Evolutionary conservation across 2,888 invertebrate species (phyloP).

Genomic region (Papilio demoleus): DNA sequence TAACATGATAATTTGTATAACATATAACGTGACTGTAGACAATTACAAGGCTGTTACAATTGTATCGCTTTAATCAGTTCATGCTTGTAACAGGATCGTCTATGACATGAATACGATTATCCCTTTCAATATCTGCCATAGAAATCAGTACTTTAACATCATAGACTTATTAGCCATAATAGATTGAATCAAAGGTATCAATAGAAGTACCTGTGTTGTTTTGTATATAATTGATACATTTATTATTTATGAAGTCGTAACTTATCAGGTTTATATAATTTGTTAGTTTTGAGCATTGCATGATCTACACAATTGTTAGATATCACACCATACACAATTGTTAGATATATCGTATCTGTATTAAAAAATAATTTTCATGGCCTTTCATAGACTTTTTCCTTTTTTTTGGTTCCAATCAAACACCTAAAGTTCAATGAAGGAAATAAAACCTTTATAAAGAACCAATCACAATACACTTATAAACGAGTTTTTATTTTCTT

Average conservation of each 20-base stretch:
- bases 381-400: no score
- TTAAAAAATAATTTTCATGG: no score
- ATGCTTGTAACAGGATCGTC: constrained; percentile 50
- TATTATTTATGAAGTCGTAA: constrained; percentile 49
- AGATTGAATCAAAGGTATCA: neutral
- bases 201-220: neutral
- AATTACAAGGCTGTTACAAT: constrained; percentile 44
- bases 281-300: constrained; percentile 39
- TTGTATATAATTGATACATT: constrained; percentile 42
- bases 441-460: neutral
- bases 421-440: neutral
- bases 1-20: no score
- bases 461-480: neutral
- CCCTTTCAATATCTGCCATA: neutral
- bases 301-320: neutral
- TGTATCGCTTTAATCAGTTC: constrained; percentile 53
- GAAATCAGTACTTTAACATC: neutral
- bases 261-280: constrained; percentile 31
- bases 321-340: no score
- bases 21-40: constrained; percentile 26
- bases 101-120: constrained; percentile 8
- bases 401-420: no score
- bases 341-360: no score
- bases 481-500: neutral
- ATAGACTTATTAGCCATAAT: constrained; percentile 6